Percentiles rank a stretch among this genome's conserved stretches.
Conservation (phyloP, 23 tunicate genomes). For the Ascidia mentula region DNA sequence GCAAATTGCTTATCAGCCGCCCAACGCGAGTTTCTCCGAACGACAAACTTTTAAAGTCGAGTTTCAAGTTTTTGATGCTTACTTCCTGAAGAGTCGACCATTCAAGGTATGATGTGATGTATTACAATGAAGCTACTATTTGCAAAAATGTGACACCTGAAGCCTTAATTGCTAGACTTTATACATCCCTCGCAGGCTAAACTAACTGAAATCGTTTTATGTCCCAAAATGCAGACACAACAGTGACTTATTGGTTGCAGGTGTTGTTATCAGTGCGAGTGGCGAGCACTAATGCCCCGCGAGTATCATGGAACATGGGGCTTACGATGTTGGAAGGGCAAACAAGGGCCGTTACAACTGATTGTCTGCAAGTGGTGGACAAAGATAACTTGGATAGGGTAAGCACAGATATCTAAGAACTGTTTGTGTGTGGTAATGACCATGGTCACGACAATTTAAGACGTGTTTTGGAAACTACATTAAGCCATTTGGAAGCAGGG, state of each 20-base stretch:
- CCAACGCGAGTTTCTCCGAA: conserved; percentile 64
- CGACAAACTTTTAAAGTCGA: conserved; percentile 71
- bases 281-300: conserved; percentile 75
- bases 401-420: no score
- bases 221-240: no score
- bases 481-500: no score
- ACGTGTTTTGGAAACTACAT: no score
- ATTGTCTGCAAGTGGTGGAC: conserved; percentile 69
- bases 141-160: no score
- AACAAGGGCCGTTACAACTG: conserved; percentile 49
- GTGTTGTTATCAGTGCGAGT: conserved; percentile 67
- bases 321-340: conserved; percentile 92
- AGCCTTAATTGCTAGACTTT: no score
- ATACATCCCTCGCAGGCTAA: no score
- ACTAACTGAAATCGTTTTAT: no score
- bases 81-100: conserved; percentile 39
- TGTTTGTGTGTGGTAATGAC: no score
- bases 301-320: conserved; percentile 89
- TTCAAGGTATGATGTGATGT: conserved; percentile 32
- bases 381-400: conserved; percentile 64
- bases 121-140: no score
- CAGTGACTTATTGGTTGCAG: no score
- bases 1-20: conserved; percentile 86
- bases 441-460: no score
- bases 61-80: conserved; percentile 60